Evolutionary conservation across 2,797 vertebrate species (phyloP).

Genomic region (Pseudocheirus occidentalis): DNA sequence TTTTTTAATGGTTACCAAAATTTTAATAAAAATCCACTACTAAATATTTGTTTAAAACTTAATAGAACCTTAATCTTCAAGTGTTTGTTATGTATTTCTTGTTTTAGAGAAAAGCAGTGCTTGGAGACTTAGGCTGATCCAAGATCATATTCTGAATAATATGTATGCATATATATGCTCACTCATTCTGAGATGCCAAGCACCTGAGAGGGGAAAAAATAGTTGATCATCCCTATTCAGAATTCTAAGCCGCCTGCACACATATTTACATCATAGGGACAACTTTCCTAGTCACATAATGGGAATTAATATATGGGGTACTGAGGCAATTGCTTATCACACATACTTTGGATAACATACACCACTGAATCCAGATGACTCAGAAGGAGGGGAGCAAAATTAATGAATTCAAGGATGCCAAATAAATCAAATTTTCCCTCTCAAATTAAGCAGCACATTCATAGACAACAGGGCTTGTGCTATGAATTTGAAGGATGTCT

Average conservation of each 20-base stretch:
- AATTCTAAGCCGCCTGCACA: constrained; percentile 62
- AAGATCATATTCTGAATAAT: constrained; percentile 74
- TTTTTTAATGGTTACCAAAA: constrained; percentile 64
- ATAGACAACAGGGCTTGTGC: constrained; percentile 75
- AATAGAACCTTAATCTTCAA: constrained; percentile 76
- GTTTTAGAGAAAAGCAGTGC: constrained; percentile 75
- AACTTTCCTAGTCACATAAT: constrained; percentile 67
- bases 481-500: constrained; percentile 80
- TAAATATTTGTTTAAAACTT: constrained; percentile 78
- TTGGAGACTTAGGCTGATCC: constrained; percentile 77
- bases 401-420: constrained; percentile 68
- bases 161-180: constrained; percentile 77
- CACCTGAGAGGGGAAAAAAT: constrained; percentile 65
- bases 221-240: constrained; percentile 72
- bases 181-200: constrained; percentile 76
- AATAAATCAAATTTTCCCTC: constrained; percentile 80
- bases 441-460: constrained; percentile 79
- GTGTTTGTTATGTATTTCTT: constrained; percentile 68
- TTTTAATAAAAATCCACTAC: constrained; percentile 73
- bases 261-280: constrained; percentile 69
- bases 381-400: constrained; percentile 63
- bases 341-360: constrained; percentile 64
- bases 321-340: constrained; percentile 56
- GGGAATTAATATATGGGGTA: constrained; percentile 50
- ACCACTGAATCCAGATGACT: constrained; percentile 60